phyloP scores from a whole-genome alignment of 1,140 invertebrate species.

The Formica exsecta region DNA sequence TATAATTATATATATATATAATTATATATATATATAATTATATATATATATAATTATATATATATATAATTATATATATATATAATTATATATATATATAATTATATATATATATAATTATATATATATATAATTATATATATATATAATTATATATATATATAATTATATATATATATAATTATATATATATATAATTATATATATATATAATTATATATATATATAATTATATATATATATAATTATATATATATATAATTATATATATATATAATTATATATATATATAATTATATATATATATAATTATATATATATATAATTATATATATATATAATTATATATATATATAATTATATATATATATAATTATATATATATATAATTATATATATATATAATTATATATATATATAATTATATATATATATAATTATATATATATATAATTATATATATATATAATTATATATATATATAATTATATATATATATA shows the following conservation, averaged over 20 bases:
- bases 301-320: slow-evolving; percentile 77
- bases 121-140: slow-evolving; percentile 79
- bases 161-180: slow-evolving; percentile 77
- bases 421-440: slow-evolving; percentile 78
- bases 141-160: slow-evolving; percentile 77
- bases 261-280: slow-evolving; percentile 78
- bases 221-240: slow-evolving; percentile 77
- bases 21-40: slow-evolving; percentile 78
- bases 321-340: slow-evolving; percentile 77
- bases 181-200: slow-evolving; percentile 78
- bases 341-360: slow-evolving; percentile 78
- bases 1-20: slow-evolving; percentile 77
- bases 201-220: slow-evolving; percentile 79
- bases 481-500: slow-evolving; percentile 77
- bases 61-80: slow-evolving; percentile 77
- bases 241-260: slow-evolving; percentile 77
- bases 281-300: slow-evolving; percentile 79
- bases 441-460: slow-evolving; percentile 79
- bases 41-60: slow-evolving; percentile 79
- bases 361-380: slow-evolving; percentile 79
- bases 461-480: slow-evolving; percentile 77
- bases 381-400: slow-evolving; percentile 77
- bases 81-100: slow-evolving; percentile 77
- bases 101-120: slow-evolving; percentile 78
- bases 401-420: slow-evolving; percentile 77